phyloP scores from a whole-genome alignment of 92 coral and sea anemone species.

The Umimayanthus chanpuru region DNA sequence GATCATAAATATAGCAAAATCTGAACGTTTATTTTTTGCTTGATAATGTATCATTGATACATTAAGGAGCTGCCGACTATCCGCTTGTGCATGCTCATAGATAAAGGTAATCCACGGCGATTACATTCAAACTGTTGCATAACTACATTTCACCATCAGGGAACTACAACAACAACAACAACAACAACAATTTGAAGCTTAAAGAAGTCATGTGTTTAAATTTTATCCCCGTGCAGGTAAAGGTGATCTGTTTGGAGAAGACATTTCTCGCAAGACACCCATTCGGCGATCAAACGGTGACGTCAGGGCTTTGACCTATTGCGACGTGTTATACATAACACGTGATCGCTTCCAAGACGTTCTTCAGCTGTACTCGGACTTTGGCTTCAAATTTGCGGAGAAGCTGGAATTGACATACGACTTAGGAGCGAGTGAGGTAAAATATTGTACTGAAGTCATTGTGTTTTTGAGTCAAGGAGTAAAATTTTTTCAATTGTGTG shows the following conservation, averaged over 20 bases:
- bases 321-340: slow-evolving; percentile 83
- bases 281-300: slow-evolving; percentile 85
- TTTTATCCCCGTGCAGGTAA: slow-evolving; percentile 57
- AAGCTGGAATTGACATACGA: slow-evolving; percentile 86
- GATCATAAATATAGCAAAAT: too few species aligned
- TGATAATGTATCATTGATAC: too few species aligned
- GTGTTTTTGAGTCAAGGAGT: background rate
- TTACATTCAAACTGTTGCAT: background rate
- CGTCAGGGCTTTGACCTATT: slow-evolving; percentile 88
- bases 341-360: slow-evolving; percentile 87
- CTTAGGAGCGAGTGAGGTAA: slow-evolving; percentile 88
- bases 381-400: slow-evolving; percentile 75
- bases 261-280: slow-evolving; percentile 78
- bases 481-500: too few species aligned
- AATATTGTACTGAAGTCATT: background rate
- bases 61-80: too few species aligned
- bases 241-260: slow-evolving; percentile 90
- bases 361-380: slow-evolving; percentile 81
- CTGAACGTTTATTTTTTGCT: too few species aligned
- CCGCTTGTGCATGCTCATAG: background rate
- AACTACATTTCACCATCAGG: background rate
- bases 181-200: background rate
- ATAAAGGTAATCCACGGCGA: background rate
- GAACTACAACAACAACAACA: background rate
- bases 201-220: background rate